Evolutionary conservation across 2,888 invertebrate genomes (phyloP).

Genomic region (Plebejus argus): DNA sequence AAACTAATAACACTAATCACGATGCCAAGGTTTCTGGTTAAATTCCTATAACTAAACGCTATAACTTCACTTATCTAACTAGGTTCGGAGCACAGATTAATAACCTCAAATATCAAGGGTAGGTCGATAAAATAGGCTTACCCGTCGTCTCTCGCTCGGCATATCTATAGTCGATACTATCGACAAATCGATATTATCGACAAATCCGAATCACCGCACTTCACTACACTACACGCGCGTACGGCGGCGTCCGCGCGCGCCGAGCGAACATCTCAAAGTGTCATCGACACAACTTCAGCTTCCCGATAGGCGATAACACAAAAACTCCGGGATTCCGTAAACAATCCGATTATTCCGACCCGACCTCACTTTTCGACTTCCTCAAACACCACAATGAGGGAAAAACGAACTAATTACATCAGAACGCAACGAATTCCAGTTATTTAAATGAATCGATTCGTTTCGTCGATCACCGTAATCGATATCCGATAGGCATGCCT

Average conservation of each 20-base stretch:
- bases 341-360: constrained; percentile 14
- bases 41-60: background rate
- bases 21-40: background rate
- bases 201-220: background rate
- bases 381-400: background rate
- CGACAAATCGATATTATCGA: background rate
- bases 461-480: background rate
- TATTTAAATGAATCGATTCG: background rate
- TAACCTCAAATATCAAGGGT: background rate
- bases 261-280: constrained; percentile 8
- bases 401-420: background rate
- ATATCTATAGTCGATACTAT: background rate
- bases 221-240: background rate
- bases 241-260: constrained; percentile 25
- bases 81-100: background rate
- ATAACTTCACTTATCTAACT: background rate
- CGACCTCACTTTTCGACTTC: constrained; percentile 20
- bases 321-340: constrained; percentile 21
- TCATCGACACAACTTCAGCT: constrained; percentile 7
- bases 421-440: background rate
- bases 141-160: constrained; percentile 6
- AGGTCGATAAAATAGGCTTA: background rate
- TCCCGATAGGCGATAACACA: constrained; percentile 27
- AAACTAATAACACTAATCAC: background rate
- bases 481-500: background rate